Percentiles rank a stretch among this genome's conserved stretches.
phyloP scores from a whole-genome alignment of 1,140 invertebrate genomes.

The Trachelipus rathkii region DNA sequence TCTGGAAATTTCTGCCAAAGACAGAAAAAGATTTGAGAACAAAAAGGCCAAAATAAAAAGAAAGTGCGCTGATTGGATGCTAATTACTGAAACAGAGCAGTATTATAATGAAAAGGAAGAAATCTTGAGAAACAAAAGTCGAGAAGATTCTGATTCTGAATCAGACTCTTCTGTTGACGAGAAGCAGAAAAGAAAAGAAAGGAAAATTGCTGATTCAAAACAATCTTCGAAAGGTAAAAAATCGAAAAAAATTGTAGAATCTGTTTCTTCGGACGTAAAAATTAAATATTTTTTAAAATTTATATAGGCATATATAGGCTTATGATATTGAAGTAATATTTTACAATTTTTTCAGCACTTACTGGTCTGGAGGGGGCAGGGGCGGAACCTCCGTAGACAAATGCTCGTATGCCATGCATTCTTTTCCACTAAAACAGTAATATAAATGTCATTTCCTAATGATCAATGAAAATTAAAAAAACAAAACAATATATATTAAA shows the following conservation, averaged over 20 bases:
- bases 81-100: constrained; percentile 43
- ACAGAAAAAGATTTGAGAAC: constrained; percentile 42
- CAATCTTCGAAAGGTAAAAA: background rate
- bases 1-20: constrained; percentile 42
- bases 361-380: no score
- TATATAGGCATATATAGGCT: no score
- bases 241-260: constrained; percentile 32
- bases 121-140: constrained; percentile 45
- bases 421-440: no score
- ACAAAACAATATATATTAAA: no score
- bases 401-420: no score
- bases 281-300: no score
- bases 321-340: no score
- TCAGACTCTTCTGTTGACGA: constrained; percentile 39
- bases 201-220: constrained; percentile 23
- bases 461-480: no score
- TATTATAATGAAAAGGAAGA: constrained; percentile 45
- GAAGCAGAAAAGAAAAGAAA: constrained; percentile 21
- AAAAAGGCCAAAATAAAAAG: constrained; percentile 41
- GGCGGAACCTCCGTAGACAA: no score
- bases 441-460: no score
- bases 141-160: constrained; percentile 39
- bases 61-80: constrained; percentile 42
- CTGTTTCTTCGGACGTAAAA: constrained; percentile 32
- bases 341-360: no score